Evolutionary conservation across 1,140 invertebrate species (phyloP).

Genomic region (Drosophila dunni): DNA sequence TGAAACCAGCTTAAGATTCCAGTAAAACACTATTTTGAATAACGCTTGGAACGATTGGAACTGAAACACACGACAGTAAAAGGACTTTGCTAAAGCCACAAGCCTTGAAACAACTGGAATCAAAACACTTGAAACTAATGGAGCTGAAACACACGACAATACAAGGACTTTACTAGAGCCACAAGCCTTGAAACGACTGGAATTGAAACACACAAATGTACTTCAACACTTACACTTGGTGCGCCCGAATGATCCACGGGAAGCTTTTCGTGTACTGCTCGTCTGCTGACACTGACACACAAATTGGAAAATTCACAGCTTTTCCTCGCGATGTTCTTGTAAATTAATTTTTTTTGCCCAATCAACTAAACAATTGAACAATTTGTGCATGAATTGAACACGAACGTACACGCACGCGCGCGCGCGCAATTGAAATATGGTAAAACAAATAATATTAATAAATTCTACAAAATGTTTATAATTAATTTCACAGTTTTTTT

Average conservation of each 20-base stretch:
- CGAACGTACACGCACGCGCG: background rate
- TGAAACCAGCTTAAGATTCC: background rate
- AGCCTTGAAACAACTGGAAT: too few relatives aligned
- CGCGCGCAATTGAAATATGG: background rate
- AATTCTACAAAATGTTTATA: background rate
- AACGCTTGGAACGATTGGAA: background rate
- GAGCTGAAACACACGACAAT: too few relatives aligned
- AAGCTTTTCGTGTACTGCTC: background rate
- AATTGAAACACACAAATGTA: background rate
- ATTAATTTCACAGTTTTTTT: background rate
- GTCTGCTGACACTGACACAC: slow-evolving; percentile 3
- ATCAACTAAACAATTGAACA: background rate
- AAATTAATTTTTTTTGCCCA: background rate
- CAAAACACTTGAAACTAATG: too few relatives aligned
- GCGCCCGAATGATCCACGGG: background rate
- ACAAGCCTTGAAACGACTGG: background rate
- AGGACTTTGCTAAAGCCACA: too few relatives aligned
- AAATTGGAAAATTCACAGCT: background rate
- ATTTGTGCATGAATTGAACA: background rate
- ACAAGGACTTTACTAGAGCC: too few relatives aligned
- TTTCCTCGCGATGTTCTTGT: background rate
- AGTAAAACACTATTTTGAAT: background rate
- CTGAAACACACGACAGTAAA: background rate
- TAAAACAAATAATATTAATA: background rate
- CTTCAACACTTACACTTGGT: background rate